Conservation (phyloP, 2,113 vertebrate species). For the Psophia crepitans region DNA sequence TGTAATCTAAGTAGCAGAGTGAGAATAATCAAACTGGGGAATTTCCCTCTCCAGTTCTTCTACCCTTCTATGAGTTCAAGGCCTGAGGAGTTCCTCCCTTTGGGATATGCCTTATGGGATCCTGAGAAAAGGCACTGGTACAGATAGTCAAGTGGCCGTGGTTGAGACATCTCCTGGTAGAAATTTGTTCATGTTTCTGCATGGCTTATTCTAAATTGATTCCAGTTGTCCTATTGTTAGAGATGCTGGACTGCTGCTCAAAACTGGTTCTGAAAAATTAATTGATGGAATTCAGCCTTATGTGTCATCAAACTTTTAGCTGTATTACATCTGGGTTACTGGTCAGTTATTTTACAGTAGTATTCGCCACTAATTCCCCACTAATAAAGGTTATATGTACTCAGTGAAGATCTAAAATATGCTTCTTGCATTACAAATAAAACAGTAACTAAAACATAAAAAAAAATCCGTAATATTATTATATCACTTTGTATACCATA, state of each 20-base stretch:
- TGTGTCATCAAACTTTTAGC: neutral
- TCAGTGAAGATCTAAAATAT: neutral
- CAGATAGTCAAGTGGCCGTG: neutral
- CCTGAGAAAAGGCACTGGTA: neutral
- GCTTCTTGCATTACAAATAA: neutral
- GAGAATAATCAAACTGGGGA: neutral
- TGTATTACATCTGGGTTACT: neutral
- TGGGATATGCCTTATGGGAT: neutral
- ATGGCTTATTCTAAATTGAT: neutral
- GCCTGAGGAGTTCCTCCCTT: neutral
- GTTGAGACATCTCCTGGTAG: neutral
- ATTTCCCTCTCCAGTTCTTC: neutral
- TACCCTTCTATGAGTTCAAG: neutral
- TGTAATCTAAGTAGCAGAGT: neutral
- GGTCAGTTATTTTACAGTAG: neutral
- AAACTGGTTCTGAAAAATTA: neutral
- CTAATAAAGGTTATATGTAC: neutral
- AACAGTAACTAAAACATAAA: neutral
- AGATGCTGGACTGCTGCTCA: neutral
- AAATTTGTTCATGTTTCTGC: neutral
- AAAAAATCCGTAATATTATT: neutral
- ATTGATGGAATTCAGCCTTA: neutral
- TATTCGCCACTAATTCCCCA: neutral
- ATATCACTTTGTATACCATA: neutral
- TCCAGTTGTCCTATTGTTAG: neutral